Base-by-base conservation (phyloP, 2,797 vertebrate species). In the Australoheros facetus region DNA sequence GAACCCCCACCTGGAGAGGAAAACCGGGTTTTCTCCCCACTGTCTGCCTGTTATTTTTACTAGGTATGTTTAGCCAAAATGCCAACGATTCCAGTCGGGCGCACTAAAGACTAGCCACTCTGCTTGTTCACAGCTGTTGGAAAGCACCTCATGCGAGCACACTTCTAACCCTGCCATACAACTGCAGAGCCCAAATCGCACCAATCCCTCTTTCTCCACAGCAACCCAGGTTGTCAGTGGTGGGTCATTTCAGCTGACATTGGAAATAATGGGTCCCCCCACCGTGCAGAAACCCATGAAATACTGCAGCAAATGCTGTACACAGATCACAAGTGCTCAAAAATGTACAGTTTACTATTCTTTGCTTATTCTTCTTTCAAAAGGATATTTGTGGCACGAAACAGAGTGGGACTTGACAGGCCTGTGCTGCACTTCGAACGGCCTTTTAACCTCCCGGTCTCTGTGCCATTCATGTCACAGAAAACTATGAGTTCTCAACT, bases 201-300 rank as follows among this genome's bases (percentile, higher is more conserved):
- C 70, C 70, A 71, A 71, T 71, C 70, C 51, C 21, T 71, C 19
- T 54, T 39, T 71, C 70, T 71, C 70, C 51, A 71, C 70, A 71
- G 70, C 70, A 54, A 34, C 51, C 51, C 32, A 71, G 70, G 53
- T 48, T 56, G 48, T 71, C 70, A 71, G 30, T 21, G 32, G 70
- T 56, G 48, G 70, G 70, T 71, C 70, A 71, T 71, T 71, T 71
- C 30, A 56, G 32, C 70, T 71, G 45, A 69, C 45, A 69, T 30
- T 69, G 64, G 26, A 69, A 69, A 55, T 55, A 71, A 71, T 71
- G 32, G 30, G 53, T 71, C 32, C 14, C 42, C 14, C 26, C 45
- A 6, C 45, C 13, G 45, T 71, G 70, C 70, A 71, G 51, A 71
- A 69, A 51, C 45, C 42, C 64, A 51, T 69, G 26, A 69, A 69